These are phyloP conservation scores for Falco biarmicus DNA, from an alignment of 2,797 vertebrate genomes.

Conservation along the genomic window DNA sequence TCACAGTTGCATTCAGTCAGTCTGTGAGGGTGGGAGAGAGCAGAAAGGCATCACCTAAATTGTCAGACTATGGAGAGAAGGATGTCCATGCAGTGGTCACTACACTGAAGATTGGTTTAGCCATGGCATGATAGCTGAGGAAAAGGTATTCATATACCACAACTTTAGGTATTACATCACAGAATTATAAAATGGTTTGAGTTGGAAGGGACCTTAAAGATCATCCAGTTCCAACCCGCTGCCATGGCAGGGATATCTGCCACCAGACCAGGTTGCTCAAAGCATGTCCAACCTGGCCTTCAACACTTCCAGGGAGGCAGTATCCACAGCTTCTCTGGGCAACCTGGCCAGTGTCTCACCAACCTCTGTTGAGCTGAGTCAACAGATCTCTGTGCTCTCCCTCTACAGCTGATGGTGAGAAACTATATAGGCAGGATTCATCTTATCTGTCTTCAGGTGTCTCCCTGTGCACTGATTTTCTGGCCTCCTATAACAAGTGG, in stretches of 20 bases:
- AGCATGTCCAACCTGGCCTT: fast-evolving
- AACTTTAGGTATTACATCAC: background rate
- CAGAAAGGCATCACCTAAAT: background rate
- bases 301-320: fast-evolving
- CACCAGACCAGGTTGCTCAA: background rate
- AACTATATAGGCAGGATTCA: background rate
- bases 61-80: background rate
- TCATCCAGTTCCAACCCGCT: background rate
- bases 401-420: background rate
- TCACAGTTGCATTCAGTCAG: background rate
- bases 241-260: background rate
- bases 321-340: background rate
- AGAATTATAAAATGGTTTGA: background rate
- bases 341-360: fast-evolving
- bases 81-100: background rate
- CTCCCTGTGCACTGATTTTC: background rate
- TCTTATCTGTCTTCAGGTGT: background rate
- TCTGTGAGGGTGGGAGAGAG: background rate
- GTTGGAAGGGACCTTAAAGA: background rate
- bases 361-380: background rate
- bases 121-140: fast-evolving
- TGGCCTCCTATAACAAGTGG: background rate
- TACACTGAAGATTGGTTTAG: background rate
- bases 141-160: background rate
- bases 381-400: background rate